phyloP scores from a whole-genome alignment of 2,888 invertebrate species.

The Dynastes grantii region DNA sequence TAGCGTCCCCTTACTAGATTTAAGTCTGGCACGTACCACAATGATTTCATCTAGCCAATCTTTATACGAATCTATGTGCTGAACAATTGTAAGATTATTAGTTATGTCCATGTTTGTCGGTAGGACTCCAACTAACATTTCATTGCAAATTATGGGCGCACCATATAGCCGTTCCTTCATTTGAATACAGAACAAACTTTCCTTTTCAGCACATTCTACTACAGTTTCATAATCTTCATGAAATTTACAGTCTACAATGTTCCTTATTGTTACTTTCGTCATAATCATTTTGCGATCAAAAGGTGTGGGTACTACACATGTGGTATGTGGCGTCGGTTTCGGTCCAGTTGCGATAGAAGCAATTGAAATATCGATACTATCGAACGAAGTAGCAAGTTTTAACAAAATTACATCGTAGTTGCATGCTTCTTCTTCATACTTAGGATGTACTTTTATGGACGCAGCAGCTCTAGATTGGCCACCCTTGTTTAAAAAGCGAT shows the following conservation, averaged over 20 bases:
- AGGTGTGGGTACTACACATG: conserved; percentile 3
- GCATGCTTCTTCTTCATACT: background rate
- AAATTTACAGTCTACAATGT: background rate
- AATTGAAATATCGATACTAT: background rate
- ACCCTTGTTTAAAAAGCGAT: background rate
- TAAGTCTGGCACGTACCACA: background rate
- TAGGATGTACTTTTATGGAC: conserved; percentile 9
- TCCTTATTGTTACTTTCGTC: conserved; percentile 1
- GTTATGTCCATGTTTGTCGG: background rate
- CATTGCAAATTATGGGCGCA: conserved; percentile 8
- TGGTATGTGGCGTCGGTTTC: background rate
- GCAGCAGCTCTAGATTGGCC: background rate
- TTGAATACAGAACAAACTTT: background rate
- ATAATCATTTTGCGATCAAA: background rate
- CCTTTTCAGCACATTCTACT: background rate
- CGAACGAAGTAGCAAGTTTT: background rate
- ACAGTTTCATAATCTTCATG: conserved; percentile 7
- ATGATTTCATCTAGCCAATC: background rate
- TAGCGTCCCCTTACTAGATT: background rate
- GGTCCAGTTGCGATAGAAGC: background rate
- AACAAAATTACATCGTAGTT: conserved; percentile 20
- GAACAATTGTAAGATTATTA: conserved; percentile 6
- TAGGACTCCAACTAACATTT: conserved; percentile 2
- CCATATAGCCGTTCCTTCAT: background rate
- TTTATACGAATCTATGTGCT: background rate